Conservation (phyloP, 1,140 invertebrate genomes). For the Frieseomelitta varia region DNA sequence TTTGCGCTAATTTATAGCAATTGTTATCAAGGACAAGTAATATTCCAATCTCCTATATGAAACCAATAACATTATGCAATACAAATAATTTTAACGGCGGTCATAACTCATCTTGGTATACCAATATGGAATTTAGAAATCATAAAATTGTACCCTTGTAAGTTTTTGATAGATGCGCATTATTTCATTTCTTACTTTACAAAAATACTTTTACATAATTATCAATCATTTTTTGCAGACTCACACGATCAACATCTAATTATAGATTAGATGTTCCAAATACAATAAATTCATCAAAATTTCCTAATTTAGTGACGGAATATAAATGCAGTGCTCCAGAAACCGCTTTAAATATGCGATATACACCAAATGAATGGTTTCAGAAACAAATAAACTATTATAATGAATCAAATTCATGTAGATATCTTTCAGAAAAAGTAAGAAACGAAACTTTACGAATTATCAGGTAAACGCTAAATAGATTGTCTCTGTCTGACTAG, state of each 20-base stretch:
- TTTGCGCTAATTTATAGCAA: conserved; percentile 80
- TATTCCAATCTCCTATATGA: conserved; percentile 71
- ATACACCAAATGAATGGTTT: conserved; percentile 95
- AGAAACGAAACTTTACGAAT: conserved; percentile 90
- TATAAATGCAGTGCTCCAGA: conserved; percentile 90
- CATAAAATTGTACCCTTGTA: conserved; percentile 89
- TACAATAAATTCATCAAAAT: conserved; percentile 88
- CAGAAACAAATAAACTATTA: conserved; percentile 93
- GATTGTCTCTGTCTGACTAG: not conserved
- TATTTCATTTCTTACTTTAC: conserved; percentile 6
- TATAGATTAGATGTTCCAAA: conserved; percentile 66
- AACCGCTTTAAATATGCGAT: conserved; percentile 90
- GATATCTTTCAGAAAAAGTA: conserved; percentile 91
- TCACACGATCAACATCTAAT: conserved; percentile 67
- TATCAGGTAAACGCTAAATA: conserved; percentile 77
- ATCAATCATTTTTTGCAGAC: conserved; percentile 53
- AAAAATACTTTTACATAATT: conserved; percentile 14
- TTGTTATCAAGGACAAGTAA: conserved; percentile 83
- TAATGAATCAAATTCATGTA: conserved; percentile 92
- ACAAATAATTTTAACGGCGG: conserved; percentile 63
- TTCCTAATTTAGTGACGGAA: conserved; percentile 90
- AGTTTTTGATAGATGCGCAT: conserved; percentile 55
- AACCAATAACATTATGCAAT: conserved; percentile 68
- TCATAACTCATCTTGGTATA: conserved; percentile 86
- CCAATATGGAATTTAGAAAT: conserved; percentile 89